Evolutionary conservation across 2,888 invertebrate genomes (phyloP), one percentile per base, ranked within the genome.

Genomic region (Hirudinaria manillensis): DNA sequence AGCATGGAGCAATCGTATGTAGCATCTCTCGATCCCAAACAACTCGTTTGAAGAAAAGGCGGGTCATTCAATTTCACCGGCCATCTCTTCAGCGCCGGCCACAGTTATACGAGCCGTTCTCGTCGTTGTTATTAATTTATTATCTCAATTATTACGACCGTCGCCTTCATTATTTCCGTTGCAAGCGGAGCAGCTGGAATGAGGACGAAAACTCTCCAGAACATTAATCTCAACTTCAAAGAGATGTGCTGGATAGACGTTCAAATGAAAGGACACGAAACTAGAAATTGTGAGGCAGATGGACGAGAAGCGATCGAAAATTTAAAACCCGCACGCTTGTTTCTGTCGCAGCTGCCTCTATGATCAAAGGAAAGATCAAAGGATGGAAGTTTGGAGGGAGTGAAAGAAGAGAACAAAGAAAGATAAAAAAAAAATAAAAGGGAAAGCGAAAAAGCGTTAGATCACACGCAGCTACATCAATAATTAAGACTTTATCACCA

Each of bases 351-450:
- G 32, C 68, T 68, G 68, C 36, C 68, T 24, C 16, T 34, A 34
- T n/a, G 34, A 34, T 68, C 34, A 68, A 68, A 68, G 68, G 36
- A 34, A 68, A 34, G 68, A 68, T 68, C 68, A 68, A 68, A 68
- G 68, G 36, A 68, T 34, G 36, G 32, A 68, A 68, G 36, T 68
- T 68, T 68, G 36, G 36, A 29, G 68, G 32, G 68, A 68, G 68
- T 29, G 68, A 29, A 32, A 68, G 68, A 68, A 32, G 36, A 36
- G 68, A 36, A 68, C 29, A 68, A 36, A 68, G 36, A 34, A 36
- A 68, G 68, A 68, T 29, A 68, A 68, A 68, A 68, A 16, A 67
- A 21, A 68, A 68, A 68, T 61, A 61, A 61, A 61, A 61, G 29
- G 61, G 29, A 61, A 61, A 27, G 61, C 61, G 61, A 61, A 61